Evolutionary conservation across 2,888 invertebrate species (phyloP).

Genomic region (Leptinotarsa haldemani): DNA sequence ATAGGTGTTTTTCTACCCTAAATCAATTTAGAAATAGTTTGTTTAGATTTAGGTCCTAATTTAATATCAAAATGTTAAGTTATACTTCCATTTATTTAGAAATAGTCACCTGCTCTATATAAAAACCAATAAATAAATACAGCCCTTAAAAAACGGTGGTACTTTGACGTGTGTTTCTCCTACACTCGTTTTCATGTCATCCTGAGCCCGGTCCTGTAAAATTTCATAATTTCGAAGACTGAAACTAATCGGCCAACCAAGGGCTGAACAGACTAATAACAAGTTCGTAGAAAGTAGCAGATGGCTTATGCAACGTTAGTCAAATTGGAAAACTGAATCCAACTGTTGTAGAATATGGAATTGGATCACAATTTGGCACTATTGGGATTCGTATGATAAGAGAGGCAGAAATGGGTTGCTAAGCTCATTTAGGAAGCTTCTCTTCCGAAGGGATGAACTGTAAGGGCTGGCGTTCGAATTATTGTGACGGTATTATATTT

Average conservation of each 20-base stretch:
- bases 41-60: too few species aligned
- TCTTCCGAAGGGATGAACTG: constrained; percentile 10
- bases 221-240: background rate
- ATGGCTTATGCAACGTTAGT: constrained; percentile 19
- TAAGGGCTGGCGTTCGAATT: background rate
- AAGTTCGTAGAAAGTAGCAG: constrained; percentile 18
- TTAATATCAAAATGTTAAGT: too few species aligned
- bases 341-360: constrained; percentile 12
- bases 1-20: too few species aligned
- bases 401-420: constrained; percentile 9
- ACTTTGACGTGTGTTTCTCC: too few species aligned
- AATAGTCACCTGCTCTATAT: too few species aligned
- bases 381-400: constrained; percentile 15
- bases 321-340: constrained; percentile 18
- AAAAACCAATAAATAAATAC: too few species aligned
- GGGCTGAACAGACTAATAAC: constrained; percentile 9
- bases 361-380: constrained; percentile 16
- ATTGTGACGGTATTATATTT: background rate
- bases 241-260: constrained; percentile 2
- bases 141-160: too few species aligned
- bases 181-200: background rate
- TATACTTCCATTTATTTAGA: too few species aligned
- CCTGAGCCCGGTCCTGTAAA: background rate
- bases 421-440: background rate
- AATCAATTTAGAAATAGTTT: too few species aligned